phyloP scores from a whole-genome alignment of 2,797 vertebrate species.

The Karalla daura region DNA sequence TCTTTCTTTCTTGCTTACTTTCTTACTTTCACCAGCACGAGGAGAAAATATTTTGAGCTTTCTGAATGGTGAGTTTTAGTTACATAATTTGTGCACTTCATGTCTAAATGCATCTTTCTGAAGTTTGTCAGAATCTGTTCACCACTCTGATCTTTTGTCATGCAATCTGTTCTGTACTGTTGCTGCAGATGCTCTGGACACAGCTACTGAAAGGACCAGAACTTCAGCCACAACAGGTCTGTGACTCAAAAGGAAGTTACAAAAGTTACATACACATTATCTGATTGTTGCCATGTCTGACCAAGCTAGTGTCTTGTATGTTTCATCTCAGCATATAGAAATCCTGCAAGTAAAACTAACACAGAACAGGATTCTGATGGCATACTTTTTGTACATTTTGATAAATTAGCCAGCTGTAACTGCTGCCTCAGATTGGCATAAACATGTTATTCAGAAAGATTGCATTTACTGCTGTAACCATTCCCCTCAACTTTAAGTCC shows the following conservation, averaged over 20 bases:
- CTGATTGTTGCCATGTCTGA: background rate
- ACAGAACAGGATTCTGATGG: conserved; percentile 54
- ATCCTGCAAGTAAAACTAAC: conserved; percentile 16
- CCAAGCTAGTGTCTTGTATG: background rate
- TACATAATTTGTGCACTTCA: background rate
- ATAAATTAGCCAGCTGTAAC: no score
- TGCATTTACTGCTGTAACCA: no score
- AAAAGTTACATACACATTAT: background rate
- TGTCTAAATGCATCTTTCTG: background rate
- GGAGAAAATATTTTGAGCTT: conserved; percentile 68
- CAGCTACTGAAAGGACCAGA: conserved; percentile 32
- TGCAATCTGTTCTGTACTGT: background rate
- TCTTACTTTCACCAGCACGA: conserved; percentile 40
- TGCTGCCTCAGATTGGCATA: no score
- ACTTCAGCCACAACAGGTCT: conserved; percentile 59
- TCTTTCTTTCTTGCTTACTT: background rate
- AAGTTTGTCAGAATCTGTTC: background rate
- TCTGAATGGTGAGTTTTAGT: conserved; percentile 62
- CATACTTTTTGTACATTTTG: conserved; percentile 18
- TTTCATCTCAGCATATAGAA: conserved; percentile 45
- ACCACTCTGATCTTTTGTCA: background rate
- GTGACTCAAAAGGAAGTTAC: conserved; percentile 20
- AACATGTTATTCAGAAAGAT: no score
- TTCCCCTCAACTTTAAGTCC: no score
- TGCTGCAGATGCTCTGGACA: conserved; percentile 56